Base-by-base conservation (phyloP, 2,888 invertebrate genomes). In the Hemicrepidius hirtus region DNA sequence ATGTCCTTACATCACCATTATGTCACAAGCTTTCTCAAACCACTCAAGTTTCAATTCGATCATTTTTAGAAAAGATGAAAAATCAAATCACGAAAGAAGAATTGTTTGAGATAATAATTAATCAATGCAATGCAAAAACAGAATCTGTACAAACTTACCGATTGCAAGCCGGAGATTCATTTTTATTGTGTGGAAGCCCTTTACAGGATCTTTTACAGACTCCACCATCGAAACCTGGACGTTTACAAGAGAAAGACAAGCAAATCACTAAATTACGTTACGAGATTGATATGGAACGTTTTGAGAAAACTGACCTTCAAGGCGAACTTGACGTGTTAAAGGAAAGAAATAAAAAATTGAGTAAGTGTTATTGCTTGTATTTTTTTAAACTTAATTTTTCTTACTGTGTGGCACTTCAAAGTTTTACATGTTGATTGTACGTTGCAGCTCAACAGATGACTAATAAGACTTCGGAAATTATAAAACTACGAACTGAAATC, bases 241-340 rank as follows among this genome's bases (percentile, higher is more conserved):
- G 77, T 28, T 68, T 80, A 0, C 82, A 84, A 28, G 84, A 85
- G 67, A 84, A 81, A 73, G 84, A 85, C 73, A 82, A 84, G 3
- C 86, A 88, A 78, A 87, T 92, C 10, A 85, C 89, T 16, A 85
- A 87, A 3, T 80, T 93, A 46, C 88, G 87, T 75, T 88, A 89
- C 0, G 90, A 90, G 20, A 82, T 93, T 5, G 92, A 92, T 76
- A 87, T 90, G 0, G 90, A 92, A 82, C 86, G 89, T 41, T 91
- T 90, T 80, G 92, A 92, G 78, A 90, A 91, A 63, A 88, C 87
- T 68, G 91, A 90, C 78, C 80, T 92, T 16, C 89, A 90, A 69
- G 90, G 91, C 32, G 92, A 92, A 78, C 80, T 92, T 0, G 84
- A 86, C 28, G 85, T 87, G 53, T 89, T 89, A 40, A 88, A 89